Percentiles rank a stretch among this genome's conserved stretches.
Conservation (phyloP, 1,140 invertebrate genomes). For the Radopholus similis region DNA sequence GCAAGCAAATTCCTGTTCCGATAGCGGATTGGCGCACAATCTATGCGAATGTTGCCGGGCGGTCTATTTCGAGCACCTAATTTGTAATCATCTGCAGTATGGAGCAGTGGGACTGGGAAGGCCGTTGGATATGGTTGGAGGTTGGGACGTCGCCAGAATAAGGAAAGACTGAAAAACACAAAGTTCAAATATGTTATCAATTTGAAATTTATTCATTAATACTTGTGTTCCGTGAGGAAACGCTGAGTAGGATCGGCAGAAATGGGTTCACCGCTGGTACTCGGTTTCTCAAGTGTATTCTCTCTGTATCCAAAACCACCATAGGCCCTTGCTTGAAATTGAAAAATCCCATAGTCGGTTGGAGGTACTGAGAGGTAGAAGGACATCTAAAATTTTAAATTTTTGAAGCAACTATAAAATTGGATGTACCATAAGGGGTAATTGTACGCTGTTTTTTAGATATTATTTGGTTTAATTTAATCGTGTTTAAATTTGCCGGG, state of each 20-base stretch:
- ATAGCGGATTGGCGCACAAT: conserved; percentile 11
- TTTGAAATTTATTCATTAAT: not conserved
- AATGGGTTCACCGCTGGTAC: not conserved
- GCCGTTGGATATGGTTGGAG: not conserved
- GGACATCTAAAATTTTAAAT: too few relatives aligned
- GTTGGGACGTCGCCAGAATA: conserved; percentile 11
- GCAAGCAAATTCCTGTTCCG: conserved; percentile 5
- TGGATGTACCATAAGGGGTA: too few relatives aligned
- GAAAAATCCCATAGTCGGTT: not conserved
- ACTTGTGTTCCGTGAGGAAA: conserved; percentile 16
- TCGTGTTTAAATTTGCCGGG: too few relatives aligned
- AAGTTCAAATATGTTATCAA: conserved; percentile 3
- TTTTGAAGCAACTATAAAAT: too few relatives aligned
- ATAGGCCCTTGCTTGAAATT: conserved; percentile 5
- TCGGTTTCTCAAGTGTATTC: not conserved
- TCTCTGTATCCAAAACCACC: conserved; percentile 6
- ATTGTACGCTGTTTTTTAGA: too few relatives aligned
- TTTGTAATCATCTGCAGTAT: not conserved
- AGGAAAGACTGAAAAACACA: not conserved
- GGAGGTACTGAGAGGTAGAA: conserved; percentile 12
- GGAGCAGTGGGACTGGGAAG: not conserved
- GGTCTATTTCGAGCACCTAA: not conserved
- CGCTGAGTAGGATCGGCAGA: not conserved
- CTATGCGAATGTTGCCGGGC: conserved; percentile 1
- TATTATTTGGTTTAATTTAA: too few relatives aligned